These are phyloP conservation scores for Copidosoma aretas DNA, from an alignment of 2,888 invertebrate species.

Conservation along the genomic window DNA sequence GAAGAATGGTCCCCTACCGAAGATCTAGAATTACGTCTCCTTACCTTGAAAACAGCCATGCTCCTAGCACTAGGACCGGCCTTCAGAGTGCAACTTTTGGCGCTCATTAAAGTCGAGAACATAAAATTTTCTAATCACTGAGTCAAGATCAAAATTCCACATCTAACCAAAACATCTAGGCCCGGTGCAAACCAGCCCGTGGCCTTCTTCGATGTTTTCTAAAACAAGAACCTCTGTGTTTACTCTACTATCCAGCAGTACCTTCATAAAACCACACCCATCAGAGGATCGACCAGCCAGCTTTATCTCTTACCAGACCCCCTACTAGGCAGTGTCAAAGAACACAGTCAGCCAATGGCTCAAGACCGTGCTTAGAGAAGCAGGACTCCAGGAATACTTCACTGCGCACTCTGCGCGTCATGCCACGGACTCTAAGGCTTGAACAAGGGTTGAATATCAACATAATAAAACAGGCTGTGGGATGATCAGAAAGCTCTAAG, in stretches of 20 bases:
- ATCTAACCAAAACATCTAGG: not conserved
- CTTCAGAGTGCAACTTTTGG: not conserved
- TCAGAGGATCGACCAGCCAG: not conserved
- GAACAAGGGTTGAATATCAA: not conserved
- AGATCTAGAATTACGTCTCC: not conserved
- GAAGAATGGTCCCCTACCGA: not conserved
- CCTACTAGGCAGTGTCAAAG: not conserved
- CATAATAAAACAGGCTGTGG: not conserved
- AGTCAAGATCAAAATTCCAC: not conserved
- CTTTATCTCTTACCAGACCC: not conserved
- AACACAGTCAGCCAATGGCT: conserved; percentile 9
- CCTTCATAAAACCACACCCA: not conserved
- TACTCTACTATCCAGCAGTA: not conserved
- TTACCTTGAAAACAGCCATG: not conserved
- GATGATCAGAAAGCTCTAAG: not conserved
- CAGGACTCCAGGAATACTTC: not conserved
- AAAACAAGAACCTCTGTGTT: not conserved
- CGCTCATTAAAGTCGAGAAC: not conserved
- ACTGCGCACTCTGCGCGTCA: conserved; percentile 9
- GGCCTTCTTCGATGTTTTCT: not conserved
- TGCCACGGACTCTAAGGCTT: conserved; percentile 1
- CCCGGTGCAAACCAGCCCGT: not conserved
- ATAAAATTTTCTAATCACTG: not conserved
- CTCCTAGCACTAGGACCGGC: not conserved
- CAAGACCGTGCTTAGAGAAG: not conserved